Evolutionary conservation across 2,797 vertebrate species (phyloP).

Genomic region (Microctenopoma stevenorrisi): DNA sequence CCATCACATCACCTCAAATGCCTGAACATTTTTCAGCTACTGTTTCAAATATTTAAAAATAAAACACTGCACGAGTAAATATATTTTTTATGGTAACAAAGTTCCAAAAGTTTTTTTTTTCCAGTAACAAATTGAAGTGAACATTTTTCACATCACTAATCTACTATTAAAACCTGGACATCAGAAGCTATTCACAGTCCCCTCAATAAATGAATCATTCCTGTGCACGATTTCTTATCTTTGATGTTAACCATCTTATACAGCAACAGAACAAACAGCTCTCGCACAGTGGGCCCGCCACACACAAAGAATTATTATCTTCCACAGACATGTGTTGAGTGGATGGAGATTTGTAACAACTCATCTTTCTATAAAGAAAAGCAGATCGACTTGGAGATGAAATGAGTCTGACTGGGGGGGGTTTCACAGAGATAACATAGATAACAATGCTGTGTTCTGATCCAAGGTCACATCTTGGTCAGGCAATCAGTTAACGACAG

Average conservation of each 20-base stretch:
- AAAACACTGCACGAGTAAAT: not conserved
- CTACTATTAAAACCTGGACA: constrained; percentile 10
- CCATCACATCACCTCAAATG: not conserved
- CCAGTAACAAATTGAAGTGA: not conserved
- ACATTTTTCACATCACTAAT: constrained; percentile 11
- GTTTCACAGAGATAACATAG: constrained; percentile 1
- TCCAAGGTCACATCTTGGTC: constrained; percentile 36
- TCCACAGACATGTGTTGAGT: not conserved
- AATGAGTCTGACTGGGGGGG: constrained; percentile 22
- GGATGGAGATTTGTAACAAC: constrained; percentile 11
- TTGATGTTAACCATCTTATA: constrained; percentile 16
- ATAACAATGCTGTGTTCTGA: constrained; percentile 42
- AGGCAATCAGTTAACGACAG: constrained; percentile 48
- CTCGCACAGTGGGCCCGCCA: not conserved
- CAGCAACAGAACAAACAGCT: constrained; percentile 9
- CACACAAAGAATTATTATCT: not conserved
- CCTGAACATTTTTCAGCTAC: not conserved
- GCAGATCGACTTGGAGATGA: constrained; percentile 30
- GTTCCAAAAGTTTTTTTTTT: not conserved
- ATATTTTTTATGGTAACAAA: not conserved
- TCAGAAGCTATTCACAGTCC: constrained; percentile 11
- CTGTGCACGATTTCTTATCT: constrained; percentile 4
- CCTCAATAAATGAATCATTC: constrained; percentile 25
- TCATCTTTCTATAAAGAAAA: constrained; percentile 26
- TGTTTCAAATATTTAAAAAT: not conserved